A percentile compares a stretch with the other conserved stretches of the same genome.
These are phyloP conservation scores for Aphidoletes aphidimyza DNA, from an alignment of 2,888 invertebrate genomes.

Conservation along the genomic window DNA sequence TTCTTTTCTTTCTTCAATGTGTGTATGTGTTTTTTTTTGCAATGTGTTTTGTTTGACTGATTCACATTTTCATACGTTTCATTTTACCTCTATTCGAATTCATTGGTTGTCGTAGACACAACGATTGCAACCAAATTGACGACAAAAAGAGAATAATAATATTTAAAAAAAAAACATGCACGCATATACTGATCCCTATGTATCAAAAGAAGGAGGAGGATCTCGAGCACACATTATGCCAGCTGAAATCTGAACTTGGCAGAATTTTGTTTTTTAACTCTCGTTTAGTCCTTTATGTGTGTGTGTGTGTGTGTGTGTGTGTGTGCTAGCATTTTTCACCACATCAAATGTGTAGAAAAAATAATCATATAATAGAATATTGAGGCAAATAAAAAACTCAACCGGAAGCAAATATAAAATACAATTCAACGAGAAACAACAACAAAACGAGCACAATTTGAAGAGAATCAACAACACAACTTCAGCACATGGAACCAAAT, in stretches of 20 bases:
- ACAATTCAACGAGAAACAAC: background rate
- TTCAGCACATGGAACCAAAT: background rate
- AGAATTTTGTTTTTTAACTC: background rate
- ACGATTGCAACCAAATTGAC: too few species aligned
- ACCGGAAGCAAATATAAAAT: conserved; percentile 53
- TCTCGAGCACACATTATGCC: conserved; percentile 33
- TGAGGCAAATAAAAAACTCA: conserved; percentile 25
- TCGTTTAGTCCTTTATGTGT: conserved; percentile 5
- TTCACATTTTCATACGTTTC: background rate
- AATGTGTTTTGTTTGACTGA: background rate
- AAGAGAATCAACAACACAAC: background rate
- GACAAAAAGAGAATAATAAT: background rate
- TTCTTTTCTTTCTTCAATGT: background rate
- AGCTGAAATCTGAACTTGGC: conserved; percentile 51
- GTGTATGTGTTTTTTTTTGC: background rate
- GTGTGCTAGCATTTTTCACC: conserved; percentile 17
- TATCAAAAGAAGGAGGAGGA: conserved; percentile 48
- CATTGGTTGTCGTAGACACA: background rate
- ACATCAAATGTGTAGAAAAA: conserved; percentile 24
- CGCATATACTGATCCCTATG: background rate
- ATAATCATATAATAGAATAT: conserved; percentile 12
- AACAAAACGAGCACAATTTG: background rate
- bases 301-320: too few species aligned
- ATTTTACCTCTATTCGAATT: background rate
- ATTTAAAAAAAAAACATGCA: background rate